Conservation (phyloP, 2,888 invertebrate species). For the Xestia ashworthii region DNA sequence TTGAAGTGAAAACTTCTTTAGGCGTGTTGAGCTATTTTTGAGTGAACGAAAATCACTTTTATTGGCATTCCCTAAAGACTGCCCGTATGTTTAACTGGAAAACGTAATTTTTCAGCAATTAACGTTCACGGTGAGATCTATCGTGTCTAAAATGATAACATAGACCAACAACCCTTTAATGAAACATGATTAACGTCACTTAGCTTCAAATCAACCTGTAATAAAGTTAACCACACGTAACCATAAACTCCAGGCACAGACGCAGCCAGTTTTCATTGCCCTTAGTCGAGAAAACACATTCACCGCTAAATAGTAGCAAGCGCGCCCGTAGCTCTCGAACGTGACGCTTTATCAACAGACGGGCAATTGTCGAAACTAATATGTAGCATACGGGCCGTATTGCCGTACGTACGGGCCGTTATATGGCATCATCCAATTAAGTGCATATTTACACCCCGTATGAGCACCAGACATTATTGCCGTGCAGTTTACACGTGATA, state of each 20-base stretch:
- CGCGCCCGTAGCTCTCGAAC: conserved; percentile 51
- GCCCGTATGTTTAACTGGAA: neutral
- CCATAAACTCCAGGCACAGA: neutral
- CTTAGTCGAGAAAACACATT: conserved; percentile 42
- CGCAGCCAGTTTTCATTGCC: conserved; percentile 18
- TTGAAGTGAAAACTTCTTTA: no score
- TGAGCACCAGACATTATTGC: conserved; percentile 60
- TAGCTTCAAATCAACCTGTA: neutral
- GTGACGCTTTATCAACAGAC: conserved; percentile 67
- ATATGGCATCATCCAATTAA: conserved; percentile 79
- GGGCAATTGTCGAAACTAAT: conserved; percentile 73
- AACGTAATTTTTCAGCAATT: neutral
- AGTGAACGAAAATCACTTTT: no score
- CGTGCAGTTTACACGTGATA: conserved; percentile 62
- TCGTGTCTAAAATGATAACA: neutral
- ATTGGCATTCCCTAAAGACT: neutral
- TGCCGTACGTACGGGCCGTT: conserved; percentile 63
- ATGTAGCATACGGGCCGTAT: conserved; percentile 65
- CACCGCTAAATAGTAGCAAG: conserved; percentile 53
- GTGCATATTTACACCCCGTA: conserved; percentile 72
- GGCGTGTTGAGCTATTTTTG: no score
- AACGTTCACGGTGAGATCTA: neutral
- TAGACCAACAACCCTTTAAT: neutral
- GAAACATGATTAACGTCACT: neutral
- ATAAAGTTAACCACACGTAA: neutral